Evolutionary conservation across 2,888 invertebrate genomes (phyloP).

Genomic region (Drosophila mimetica): DNA sequence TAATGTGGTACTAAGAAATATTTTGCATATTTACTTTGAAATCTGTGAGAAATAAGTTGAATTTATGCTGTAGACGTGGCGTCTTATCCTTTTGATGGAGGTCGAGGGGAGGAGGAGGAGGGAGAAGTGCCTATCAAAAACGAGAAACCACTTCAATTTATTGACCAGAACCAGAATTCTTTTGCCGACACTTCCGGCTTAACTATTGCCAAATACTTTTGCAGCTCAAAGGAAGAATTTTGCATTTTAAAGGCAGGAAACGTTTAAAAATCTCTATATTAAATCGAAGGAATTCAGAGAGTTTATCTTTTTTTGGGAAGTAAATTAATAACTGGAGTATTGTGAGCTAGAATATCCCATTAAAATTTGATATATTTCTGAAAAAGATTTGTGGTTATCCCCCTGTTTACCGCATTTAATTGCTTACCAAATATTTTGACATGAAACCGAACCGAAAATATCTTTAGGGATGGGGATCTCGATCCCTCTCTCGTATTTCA

Average conservation of each 20-base stretch:
- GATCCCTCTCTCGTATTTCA: constrained; percentile 14
- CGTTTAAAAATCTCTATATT: background rate
- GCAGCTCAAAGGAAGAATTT: constrained; percentile 9
- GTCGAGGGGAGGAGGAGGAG: fast-evolving
- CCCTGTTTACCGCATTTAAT: background rate
- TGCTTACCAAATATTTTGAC: constrained; percentile 31
- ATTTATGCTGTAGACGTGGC: constrained; percentile 26
- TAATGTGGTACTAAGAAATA: constrained; percentile 76
- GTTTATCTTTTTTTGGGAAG: background rate
- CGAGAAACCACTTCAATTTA: constrained; percentile 71
- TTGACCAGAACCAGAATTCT: constrained; percentile 51
- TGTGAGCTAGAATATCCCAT: no score
- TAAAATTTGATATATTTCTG: background rate
- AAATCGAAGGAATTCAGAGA: background rate
- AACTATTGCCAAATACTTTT: constrained; percentile 16
- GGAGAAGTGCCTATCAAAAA: constrained; percentile 9
- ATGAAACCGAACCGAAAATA: constrained; percentile 12
- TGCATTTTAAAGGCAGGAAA: background rate
- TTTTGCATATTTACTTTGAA: constrained; percentile 78
- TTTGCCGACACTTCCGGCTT: constrained; percentile 17
- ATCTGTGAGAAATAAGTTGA: constrained; percentile 68
- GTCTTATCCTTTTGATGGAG: constrained; percentile 6
- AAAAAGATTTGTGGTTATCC: constrained; percentile 1
- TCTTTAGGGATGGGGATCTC: background rate
- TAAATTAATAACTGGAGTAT: background rate